Conservation (phyloP, 2,888 invertebrate genomes). For the Leptogaster cylindrica region DNA sequence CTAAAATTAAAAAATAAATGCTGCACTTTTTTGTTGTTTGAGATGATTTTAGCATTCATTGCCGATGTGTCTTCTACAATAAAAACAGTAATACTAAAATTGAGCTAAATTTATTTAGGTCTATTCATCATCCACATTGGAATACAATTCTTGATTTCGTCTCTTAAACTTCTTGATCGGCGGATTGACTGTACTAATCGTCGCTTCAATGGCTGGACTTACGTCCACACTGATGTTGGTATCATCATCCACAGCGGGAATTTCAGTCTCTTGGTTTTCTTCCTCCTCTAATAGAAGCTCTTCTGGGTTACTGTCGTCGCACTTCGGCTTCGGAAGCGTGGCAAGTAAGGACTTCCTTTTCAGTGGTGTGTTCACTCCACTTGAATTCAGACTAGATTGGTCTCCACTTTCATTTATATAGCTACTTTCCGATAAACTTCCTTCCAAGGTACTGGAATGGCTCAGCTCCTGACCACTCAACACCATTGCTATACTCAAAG, state of each 20-base stretch:
- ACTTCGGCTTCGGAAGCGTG: constrained; percentile 52
- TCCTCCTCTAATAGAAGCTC: constrained; percentile 18
- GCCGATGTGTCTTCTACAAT: no score
- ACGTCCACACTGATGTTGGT: background rate
- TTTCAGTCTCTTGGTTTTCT: background rate
- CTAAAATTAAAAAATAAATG: no score
- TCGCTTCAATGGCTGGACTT: background rate
- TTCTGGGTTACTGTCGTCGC: background rate
- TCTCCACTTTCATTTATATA: constrained; percentile 42
- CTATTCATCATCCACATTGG: constrained; percentile 51
- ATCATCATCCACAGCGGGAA: background rate
- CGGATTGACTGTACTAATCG: constrained; percentile 48
- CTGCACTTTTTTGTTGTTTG: no score
- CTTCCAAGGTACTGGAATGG: constrained; percentile 51
- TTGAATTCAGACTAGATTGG: constrained; percentile 49
- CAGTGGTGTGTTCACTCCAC: constrained; percentile 50
- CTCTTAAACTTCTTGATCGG: constrained; percentile 59
- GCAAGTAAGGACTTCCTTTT: constrained; percentile 52
- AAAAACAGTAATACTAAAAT: no score
- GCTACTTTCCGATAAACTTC: constrained; percentile 43
- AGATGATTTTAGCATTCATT: no score
- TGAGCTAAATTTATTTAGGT: no score
- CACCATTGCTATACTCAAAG: constrained; percentile 70
- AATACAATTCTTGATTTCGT: constrained; percentile 58
- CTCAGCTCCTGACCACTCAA: constrained; percentile 62